Conservation (phyloP, 2,113 vertebrate species). For the Oplegnathus fasciatus region DNA sequence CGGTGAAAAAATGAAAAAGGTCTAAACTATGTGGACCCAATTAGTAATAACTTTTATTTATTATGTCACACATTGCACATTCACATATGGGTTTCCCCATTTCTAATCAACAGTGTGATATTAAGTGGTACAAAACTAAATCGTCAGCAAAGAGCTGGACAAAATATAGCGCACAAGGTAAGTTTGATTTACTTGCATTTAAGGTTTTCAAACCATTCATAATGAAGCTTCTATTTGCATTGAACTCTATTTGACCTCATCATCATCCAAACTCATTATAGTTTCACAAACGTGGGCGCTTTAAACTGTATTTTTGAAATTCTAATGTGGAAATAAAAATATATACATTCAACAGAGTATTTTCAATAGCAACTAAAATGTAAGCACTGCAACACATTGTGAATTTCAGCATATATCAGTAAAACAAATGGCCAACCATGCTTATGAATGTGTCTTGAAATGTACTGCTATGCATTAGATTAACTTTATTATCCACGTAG, state of each 20-base stretch:
- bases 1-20: conserved; percentile 39
- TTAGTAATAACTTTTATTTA: conserved; percentile 55
- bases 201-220: not conserved
- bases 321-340: not conserved
- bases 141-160: conserved; percentile 4
- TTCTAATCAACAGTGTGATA: conserved; percentile 24
- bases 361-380: not conserved
- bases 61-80: not conserved
- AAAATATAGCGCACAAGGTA: not conserved
- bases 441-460: not conserved
- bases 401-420: not conserved
- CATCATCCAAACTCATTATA: not conserved
- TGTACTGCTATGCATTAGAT: not conserved
- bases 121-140: conserved; percentile 10
- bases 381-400: not conserved
- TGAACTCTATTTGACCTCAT: not conserved
- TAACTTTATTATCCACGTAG: too few species aligned
- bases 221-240: not conserved
- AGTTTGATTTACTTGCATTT: not conserved
- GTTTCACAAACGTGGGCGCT: not conserved
- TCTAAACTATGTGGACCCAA: conserved; percentile 49
- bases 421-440: not conserved
- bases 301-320: not conserved
- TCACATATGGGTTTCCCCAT: conserved; percentile 10
- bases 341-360: not conserved